Evolutionary conservation across 2,113 vertebrate species (phyloP).

Genomic region (Proterorhinus semilunaris): DNA sequence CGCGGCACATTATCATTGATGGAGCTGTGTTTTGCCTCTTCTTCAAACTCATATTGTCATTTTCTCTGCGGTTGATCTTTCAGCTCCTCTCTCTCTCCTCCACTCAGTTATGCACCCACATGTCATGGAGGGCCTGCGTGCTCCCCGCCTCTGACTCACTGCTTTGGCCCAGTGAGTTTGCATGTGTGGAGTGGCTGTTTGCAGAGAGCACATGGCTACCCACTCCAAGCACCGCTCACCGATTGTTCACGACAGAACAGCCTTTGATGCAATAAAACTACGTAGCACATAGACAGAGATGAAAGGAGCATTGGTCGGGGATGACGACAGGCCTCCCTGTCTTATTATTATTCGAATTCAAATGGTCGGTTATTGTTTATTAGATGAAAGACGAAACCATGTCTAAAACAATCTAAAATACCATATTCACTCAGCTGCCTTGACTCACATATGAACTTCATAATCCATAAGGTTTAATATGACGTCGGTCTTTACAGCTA

Average conservation of each 20-base stretch:
- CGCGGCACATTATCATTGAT: slow-evolving; percentile 23
- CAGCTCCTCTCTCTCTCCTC: slow-evolving; percentile 3
- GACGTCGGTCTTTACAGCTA: no score
- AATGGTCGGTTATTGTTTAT: neutral
- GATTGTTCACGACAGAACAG: neutral
- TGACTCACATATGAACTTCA: no score
- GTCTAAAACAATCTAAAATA: no score
- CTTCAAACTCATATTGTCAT: slow-evolving; percentile 20
- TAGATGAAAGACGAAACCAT: neutral
- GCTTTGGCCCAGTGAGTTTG: slow-evolving; percentile 18
- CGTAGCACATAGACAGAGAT: neutral
- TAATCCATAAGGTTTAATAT: no score
- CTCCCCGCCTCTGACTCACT: slow-evolving; percentile 54
- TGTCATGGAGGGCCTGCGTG: slow-evolving; percentile 17
- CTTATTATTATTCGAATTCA: neutral
- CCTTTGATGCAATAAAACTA: neutral
- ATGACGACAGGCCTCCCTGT: neutral
- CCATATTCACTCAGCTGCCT: no score
- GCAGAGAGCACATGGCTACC: slow-evolving; percentile 30
- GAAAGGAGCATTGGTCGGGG: slow-evolving; percentile 1
- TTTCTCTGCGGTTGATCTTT: slow-evolving; percentile 20
- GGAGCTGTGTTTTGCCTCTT: slow-evolving; percentile 7
- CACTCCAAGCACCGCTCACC: slow-evolving; percentile 12
- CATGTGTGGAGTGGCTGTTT: slow-evolving; percentile 32
- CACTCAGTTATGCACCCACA: slow-evolving; percentile 34